phyloP scores from a whole-genome alignment of 2,797 vertebrate species.

The Hippopotamyrus pictus region DNA sequence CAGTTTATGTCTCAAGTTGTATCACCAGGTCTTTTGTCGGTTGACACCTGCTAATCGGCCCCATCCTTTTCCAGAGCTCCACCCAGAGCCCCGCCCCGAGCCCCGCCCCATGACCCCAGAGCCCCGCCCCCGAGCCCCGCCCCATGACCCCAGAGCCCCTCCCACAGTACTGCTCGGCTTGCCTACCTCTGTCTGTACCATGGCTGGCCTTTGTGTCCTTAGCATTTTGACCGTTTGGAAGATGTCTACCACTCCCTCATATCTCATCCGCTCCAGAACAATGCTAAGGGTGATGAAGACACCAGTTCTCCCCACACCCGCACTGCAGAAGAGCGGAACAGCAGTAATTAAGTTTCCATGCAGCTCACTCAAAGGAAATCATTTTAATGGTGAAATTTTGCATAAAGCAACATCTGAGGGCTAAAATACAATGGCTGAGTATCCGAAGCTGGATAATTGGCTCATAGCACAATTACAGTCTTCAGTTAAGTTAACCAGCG shows the following conservation, averaged over 20 bases:
- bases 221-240: conserved; percentile 99
- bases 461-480: background rate
- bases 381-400: background rate
- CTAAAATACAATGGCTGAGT: background rate
- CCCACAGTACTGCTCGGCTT: background rate
- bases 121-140: background rate
- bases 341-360: background rate
- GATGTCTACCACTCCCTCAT: conserved; percentile 97
- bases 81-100: too few species aligned
- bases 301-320: conserved; percentile 92
- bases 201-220: conserved; percentile 93
- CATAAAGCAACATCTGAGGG: background rate
- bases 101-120: background rate
- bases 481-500: background rate
- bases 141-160: background rate
- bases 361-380: background rate
- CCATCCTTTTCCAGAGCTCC: background rate
- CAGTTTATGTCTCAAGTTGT: background rate
- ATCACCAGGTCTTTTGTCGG: background rate
- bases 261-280: conserved; percentile 97
- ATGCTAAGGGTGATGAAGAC: conserved; percentile 98
- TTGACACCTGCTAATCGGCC: background rate
- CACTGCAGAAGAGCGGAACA: conserved; percentile 56
- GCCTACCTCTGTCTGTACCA: conserved; percentile 97
- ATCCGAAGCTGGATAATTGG: background rate